Conservation (phyloP, 2,888 invertebrate species). For the Acanthosepion esculentum region DNA sequence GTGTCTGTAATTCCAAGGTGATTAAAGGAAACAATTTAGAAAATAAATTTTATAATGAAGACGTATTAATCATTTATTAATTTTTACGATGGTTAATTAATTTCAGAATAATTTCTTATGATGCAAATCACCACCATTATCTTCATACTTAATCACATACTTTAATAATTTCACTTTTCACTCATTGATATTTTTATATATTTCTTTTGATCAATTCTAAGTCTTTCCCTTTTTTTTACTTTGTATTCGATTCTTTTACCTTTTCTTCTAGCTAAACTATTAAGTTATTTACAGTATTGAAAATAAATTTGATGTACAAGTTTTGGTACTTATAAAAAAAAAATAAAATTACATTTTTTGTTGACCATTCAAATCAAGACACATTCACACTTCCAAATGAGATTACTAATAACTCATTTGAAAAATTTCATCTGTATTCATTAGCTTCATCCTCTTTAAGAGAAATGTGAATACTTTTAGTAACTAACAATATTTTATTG, state of each 20-base stretch:
- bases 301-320: background rate
- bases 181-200: background rate
- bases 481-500: no score
- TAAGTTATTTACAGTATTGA: background rate
- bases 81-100: background rate
- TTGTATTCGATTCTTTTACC: background rate
- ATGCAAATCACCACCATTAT: constrained; percentile 17
- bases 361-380: background rate
- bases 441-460: background rate
- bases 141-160: background rate
- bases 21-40: background rate
- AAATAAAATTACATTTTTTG: background rate
- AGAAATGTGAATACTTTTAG: background rate
- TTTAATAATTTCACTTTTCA: background rate
- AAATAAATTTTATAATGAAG: background rate
- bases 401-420: background rate
- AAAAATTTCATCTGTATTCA: background rate
- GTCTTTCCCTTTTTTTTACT: background rate
- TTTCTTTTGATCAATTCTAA: constrained; percentile 14
- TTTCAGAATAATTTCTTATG: background rate
- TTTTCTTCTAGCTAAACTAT: background rate
- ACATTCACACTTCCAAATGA: background rate
- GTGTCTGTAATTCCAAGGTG: no score
- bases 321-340: background rate
- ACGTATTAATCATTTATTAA: background rate